These are phyloP conservation scores for Brachymystax lenok DNA, from an alignment of 2,797 vertebrate genomes.

Conservation along the genomic window DNA sequence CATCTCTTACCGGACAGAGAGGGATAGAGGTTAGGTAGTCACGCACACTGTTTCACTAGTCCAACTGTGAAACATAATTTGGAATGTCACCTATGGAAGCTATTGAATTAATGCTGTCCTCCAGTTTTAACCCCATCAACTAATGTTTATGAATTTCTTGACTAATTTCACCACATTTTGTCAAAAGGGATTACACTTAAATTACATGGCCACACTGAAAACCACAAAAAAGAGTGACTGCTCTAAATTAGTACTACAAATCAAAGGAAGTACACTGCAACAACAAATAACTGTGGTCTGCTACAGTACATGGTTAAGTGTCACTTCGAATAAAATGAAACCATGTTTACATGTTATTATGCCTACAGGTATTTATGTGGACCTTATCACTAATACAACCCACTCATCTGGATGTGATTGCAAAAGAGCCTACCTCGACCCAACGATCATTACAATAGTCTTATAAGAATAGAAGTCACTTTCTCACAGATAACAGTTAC, in stretches of 20 bases:
- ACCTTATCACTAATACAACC: no score
- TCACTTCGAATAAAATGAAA: no score
- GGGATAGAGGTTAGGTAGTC: constrained; percentile 36
- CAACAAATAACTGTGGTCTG: no score
- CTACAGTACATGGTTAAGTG: no score
- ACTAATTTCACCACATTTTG: no score
- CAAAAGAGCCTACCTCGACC: not conserved
- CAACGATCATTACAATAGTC: not conserved
- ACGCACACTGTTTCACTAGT: constrained; percentile 12
- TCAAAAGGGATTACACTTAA: not conserved
- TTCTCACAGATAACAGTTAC: not conserved
- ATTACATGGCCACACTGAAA: not conserved
- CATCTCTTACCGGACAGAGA: constrained; percentile 48
- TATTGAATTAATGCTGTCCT: not conserved
- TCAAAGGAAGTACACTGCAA: no score
- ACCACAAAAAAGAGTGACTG: not conserved
- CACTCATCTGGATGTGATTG: no score
- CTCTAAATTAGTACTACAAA: not conserved
- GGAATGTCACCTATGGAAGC: not conserved
- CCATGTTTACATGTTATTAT: no score
- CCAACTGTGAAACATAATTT: not conserved
- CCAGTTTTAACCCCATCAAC: no score
- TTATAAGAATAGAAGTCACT: not conserved
- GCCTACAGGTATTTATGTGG: no score
- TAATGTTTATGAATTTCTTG: no score